Base-by-base conservation (phyloP, 2,113 vertebrate genomes). In the Chaenogobius annularis region DNA sequence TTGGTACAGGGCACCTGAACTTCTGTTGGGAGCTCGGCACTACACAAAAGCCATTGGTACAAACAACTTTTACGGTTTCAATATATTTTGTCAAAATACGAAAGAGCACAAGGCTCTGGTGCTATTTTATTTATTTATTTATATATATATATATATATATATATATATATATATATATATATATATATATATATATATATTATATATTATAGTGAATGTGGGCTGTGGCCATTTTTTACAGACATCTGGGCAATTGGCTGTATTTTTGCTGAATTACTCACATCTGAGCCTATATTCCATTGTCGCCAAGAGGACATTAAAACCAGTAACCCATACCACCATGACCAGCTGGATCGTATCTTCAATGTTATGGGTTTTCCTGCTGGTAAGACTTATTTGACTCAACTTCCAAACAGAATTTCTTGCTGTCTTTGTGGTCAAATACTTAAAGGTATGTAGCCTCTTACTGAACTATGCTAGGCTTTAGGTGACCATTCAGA, bases 11-110 rank as follows among this genome's bases (percentile, higher is more conserved):
- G 98, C 98, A 89, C 98, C 98, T 86, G 98, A 99, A 86, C 91
- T 99, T 65, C 94, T 99, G 87, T 95, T 99, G 73, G 98, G 98
- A 90, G 98, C 98, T 86, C 95, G 98, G 84, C 98, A 99, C 94
- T 99, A 99, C 95, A 99, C 98, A 95, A 99, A 99, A 98, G 98
- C 98, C 94, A 99, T 99, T 87, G 98, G 98, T 99, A 83, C 96
- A 96, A 43, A 26, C 70, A 20, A 23, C 64, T 64, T 47, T 20
- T 68, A 15, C 20, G 19, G 10, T 52, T 56, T 22, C 20, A 23
- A 7, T 67, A 40, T 7, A 19, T 19, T 13, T 71, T 40, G 13
- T 43, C 17, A 47, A 23, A n/a, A 5, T 31, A 40, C 4, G 10
- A 62, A 62, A 63, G 8, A 43, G 35, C 31, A 43, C 31, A 9